Evolutionary conservation across 2,113 vertebrate genomes (phyloP), one percentile per base, ranked within the genome.

Genomic region (Cinclus mexicanus): DNA sequence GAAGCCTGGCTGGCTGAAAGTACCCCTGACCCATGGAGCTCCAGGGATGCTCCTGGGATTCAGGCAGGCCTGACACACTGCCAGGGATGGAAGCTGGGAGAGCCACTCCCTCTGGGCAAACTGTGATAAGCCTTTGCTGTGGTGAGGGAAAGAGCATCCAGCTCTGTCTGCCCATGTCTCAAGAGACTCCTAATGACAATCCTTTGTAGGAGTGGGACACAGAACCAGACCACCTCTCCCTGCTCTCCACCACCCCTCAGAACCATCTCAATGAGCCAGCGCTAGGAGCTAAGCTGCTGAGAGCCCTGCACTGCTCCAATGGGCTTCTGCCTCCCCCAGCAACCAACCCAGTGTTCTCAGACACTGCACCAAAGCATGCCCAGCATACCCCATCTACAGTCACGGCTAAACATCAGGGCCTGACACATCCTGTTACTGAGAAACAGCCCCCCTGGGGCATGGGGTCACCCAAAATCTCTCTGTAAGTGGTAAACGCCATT

Each of bases 1-100:
- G 28, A 95, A 93, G 89, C 41, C 83, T 90, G 79, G 53, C 53
- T 86, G 89, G 19, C 50, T 93, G 79, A 12, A 92, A 92, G 63
- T 20, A 42, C 12, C 67, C 86, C 89, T 72, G 93, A 96, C 71
- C 86, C 53, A 3, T 33, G 49, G 67, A 29, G 79, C 35, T 90
- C 49, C 44, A 52, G 52, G 17, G 75, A 85, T 83, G 75, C 53
- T 94, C 75, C 65, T 60, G 41, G 79, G 79, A 90, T 64, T 61
- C 75, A 86, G 70, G 61, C 79, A 68, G 67, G 78, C 83, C 85
- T 94, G 70, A 76, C 44, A 91, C 3, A 4, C 33, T 52, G 89
- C 85, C 93, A 90, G 44, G 61, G 44, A 83, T 6, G 56, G 26
- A 59, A 94, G 75, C 39, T 41, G 53, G 29, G 53, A 92, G 44